These are phyloP conservation scores for Pristionchus maxplancki DNA, from an alignment of 2,888 invertebrate species.

Conservation along the genomic window DNA sequence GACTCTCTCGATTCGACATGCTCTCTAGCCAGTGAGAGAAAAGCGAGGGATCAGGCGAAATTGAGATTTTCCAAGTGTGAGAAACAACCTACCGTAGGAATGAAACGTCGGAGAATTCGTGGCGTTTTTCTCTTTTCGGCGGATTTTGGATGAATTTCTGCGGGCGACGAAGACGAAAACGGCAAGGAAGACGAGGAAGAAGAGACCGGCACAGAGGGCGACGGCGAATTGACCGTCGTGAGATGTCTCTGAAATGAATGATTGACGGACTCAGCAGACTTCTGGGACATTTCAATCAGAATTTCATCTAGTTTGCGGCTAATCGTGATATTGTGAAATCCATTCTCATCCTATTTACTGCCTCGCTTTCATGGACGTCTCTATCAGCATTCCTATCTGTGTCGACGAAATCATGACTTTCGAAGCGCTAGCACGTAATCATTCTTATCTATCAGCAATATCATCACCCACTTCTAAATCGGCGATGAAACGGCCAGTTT, in stretches of 20 bases:
- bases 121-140: constrained; percentile 19
- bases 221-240: neutral
- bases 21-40: neutral
- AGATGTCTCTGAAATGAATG: constrained; percentile 45
- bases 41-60: neutral
- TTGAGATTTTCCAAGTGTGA: neutral
- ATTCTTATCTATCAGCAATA: neutral
- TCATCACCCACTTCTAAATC: neutral
- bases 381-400: neutral
- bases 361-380: neutral
- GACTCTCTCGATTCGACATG: neutral
- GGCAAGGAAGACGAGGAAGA: constrained; percentile 41
- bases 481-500: neutral
- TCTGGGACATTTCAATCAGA: neutral
- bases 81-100: neutral
- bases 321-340: neutral
- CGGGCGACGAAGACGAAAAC: constrained; percentile 6
- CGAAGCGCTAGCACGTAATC: neutral
- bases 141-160: constrained; percentile 25
- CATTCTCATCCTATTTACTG: neutral
- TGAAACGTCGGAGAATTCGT: neutral
- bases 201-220: constrained; percentile 29
- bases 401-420: neutral
- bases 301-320: neutral
- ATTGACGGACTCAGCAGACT: neutral